Percentiles rank a stretch among this genome's conserved stretches.
Evolutionary conservation across 2,113 vertebrate genomes (phyloP).

Genomic region (Hippocampus guttulatus): DNA sequence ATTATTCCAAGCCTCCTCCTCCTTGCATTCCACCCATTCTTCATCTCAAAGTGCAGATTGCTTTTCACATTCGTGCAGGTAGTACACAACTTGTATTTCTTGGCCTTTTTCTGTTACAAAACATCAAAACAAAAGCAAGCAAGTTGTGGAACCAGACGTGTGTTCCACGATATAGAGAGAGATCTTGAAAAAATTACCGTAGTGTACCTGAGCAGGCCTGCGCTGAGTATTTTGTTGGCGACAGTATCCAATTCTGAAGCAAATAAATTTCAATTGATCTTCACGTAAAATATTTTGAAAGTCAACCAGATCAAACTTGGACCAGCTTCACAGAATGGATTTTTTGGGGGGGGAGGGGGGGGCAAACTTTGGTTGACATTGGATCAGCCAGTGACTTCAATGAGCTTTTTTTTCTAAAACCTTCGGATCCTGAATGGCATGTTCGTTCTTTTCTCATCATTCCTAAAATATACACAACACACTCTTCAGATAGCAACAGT

Average conservation of each 20-base stretch:
- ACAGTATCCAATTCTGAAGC: too few relatives aligned
- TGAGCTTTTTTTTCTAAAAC: too few relatives aligned
- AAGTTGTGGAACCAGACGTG: too few relatives aligned
- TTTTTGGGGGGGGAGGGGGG: too few relatives aligned
- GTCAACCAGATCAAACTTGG: neutral
- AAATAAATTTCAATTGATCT: too few relatives aligned
- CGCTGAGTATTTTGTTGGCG: neutral
- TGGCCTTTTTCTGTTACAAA: too few relatives aligned
- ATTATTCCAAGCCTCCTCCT: slow-evolving; percentile 49
- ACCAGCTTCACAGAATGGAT: neutral
- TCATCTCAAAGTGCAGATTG: slow-evolving; percentile 39
- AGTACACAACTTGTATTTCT: neutral
- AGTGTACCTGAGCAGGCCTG: too few relatives aligned
- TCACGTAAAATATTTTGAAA: too few relatives aligned
- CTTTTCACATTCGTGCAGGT: slow-evolving; percentile 49
- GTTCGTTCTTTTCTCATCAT: neutral
- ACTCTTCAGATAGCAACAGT: neutral
- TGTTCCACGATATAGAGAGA: too few relatives aligned
- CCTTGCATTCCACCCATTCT: slow-evolving; percentile 64
- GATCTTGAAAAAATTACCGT: neutral
- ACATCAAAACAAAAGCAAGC: too few relatives aligned
- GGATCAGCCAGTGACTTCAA: neutral
- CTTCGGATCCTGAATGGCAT: too few relatives aligned
- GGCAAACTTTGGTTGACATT: neutral
- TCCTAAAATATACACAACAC: neutral